A percentile compares a stretch with the other conserved stretches of the same genome.
Conservation (phyloP, 2,888 invertebrate genomes). For the Eudasyphora cyanicolor region DNA sequence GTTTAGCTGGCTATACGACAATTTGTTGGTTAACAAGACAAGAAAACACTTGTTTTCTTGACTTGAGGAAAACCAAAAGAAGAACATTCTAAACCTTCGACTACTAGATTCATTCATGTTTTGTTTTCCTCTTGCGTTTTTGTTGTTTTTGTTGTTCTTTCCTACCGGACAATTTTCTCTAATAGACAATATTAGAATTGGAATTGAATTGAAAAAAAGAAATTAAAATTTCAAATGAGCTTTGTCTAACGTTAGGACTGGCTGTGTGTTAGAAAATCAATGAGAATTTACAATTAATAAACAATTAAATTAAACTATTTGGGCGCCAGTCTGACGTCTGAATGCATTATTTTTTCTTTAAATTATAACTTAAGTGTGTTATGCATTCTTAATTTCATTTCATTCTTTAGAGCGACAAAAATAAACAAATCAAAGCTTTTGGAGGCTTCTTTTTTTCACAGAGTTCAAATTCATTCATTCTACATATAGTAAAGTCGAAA, state of each 20-base stretch:
- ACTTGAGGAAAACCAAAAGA: neutral
- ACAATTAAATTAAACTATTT: conserved; percentile 74
- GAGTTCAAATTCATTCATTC: too few relatives aligned
- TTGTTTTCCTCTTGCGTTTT: conserved; percentile 22
- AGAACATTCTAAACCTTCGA: conserved; percentile 1
- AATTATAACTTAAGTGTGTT: conserved; percentile 64
- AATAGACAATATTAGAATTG: too few relatives aligned
- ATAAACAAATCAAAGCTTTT: conserved; percentile 26
- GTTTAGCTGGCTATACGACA: neutral
- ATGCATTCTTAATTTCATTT: conserved; percentile 57
- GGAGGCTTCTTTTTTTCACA: neutral
- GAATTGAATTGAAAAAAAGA: too few relatives aligned
- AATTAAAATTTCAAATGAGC: conserved; percentile 38
- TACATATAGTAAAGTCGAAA: neutral
- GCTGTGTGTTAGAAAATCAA: conserved; percentile 27
- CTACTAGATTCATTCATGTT: conserved; percentile 40
- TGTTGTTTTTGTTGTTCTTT: conserved; percentile 29
- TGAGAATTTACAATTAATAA: conserved; percentile 68
- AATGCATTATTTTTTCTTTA: conserved; percentile 69
- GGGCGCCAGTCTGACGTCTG: conserved; percentile 77
- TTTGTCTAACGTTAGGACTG: conserved; percentile 54
- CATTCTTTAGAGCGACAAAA: neutral
- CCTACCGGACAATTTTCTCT: too few relatives aligned
- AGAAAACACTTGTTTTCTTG: conserved; percentile 60
- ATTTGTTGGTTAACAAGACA: conserved; percentile 18